Conservation (phyloP, 2,113 vertebrate genomes). For the Psilopsiagon aurifrons region DNA sequence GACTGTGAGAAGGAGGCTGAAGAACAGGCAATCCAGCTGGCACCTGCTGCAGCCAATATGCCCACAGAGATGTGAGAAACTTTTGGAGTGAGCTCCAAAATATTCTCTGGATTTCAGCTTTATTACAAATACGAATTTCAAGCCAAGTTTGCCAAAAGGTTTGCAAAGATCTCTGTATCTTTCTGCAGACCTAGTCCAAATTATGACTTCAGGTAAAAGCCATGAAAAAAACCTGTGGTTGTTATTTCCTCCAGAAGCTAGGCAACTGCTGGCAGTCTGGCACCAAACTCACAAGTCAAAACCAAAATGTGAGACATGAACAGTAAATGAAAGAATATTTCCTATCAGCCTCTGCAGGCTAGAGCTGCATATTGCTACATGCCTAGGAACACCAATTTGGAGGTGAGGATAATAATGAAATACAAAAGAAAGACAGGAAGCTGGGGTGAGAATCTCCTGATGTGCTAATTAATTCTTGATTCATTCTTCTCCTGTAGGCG, state of each 20-base stretch:
- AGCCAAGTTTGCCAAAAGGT: neutral
- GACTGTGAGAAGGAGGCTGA: neutral
- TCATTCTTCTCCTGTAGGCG: constrained; percentile 29
- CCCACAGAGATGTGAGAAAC: neutral
- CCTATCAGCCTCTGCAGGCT: neutral
- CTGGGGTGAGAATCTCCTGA: constrained; percentile 52
- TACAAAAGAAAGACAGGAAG: constrained; percentile 55
- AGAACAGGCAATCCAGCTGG: constrained; percentile 11
- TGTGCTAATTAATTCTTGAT: constrained; percentile 63
- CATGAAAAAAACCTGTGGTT: neutral
- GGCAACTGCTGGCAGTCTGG: neutral
- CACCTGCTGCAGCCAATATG: neutral
- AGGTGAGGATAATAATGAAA: constrained; percentile 2
- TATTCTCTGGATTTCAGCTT: neutral
- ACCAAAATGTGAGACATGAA: neutral
- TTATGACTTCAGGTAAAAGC: neutral
- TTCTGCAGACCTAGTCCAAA: neutral
- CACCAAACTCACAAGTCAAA: neutral
- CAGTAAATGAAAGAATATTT: constrained; percentile 7
- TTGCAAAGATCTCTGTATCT: neutral
- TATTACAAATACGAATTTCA: neutral
- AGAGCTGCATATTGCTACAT: constrained; percentile 15
- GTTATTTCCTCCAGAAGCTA: neutral
- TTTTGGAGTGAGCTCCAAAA: neutral
- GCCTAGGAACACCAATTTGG: constrained; percentile 8